Percentiles rank a stretch among this genome's conserved stretches.
Evolutionary conservation across 1,140 invertebrate species (phyloP).

Genomic region (Apis cerana): DNA sequence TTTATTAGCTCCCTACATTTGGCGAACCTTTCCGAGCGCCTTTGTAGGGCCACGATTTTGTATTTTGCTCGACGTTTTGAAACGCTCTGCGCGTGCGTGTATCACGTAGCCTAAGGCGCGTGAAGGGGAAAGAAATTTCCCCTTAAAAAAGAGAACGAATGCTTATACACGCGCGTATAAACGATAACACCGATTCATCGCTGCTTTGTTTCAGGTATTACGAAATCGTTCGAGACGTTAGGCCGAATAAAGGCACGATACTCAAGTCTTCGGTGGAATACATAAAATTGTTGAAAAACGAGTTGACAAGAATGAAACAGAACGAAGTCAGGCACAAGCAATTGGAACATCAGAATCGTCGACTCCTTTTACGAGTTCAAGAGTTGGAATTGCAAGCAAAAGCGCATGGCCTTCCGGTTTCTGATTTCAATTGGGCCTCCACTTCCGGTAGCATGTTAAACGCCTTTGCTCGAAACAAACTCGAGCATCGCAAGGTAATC

Average conservation of each 20-base stretch:
- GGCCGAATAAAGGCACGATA: slow-evolving; percentile 98
- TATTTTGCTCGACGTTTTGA: too few relatives aligned
- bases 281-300: slow-evolving; percentile 93
- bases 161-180: too few relatives aligned
- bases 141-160: too few relatives aligned
- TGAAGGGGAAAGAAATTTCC: too few relatives aligned
- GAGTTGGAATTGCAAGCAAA: slow-evolving; percentile 88
- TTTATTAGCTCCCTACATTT: too few relatives aligned
- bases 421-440: slow-evolving; percentile 82
- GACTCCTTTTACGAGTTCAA: slow-evolving; percentile 88
- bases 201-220: slow-evolving; percentile 82
- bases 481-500: slow-evolving; percentile 79
- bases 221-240: slow-evolving; percentile 92
- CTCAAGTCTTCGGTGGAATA: slow-evolving; percentile 98
- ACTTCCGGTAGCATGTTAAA: slow-evolving; percentile 72
- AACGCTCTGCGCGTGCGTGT: too few relatives aligned
- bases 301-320: slow-evolving; percentile 90
- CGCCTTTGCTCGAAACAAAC: slow-evolving; percentile 76
- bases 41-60: too few relatives aligned
- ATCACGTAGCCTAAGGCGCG: too few relatives aligned
- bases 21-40: too few relatives aligned
- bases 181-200: too few relatives aligned
- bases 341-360: slow-evolving; percentile 91
- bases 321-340: slow-evolving; percentile 89
- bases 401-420: slow-evolving; percentile 85